phyloP scores from a whole-genome alignment of 2,888 invertebrate species.

The Operophtera brumata region DNA sequence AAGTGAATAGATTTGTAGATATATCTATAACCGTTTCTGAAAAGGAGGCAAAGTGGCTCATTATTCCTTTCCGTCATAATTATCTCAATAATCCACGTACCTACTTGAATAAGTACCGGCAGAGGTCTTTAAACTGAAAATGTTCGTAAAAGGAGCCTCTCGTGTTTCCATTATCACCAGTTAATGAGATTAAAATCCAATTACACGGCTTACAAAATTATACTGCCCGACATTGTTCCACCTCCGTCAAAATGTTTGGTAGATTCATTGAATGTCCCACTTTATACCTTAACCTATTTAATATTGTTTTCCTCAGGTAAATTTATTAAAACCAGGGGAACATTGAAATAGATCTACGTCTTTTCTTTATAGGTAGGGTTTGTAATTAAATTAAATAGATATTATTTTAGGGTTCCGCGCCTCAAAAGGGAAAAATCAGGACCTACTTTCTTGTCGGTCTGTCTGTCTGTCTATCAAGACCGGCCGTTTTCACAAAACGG shows the following conservation, averaged over 20 bases:
- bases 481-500: no score
- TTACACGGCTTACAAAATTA: constrained; percentile 50
- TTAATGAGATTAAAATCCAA: constrained; percentile 58
- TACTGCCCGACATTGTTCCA: constrained; percentile 37
- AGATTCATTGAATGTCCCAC: not conserved
- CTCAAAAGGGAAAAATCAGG: no score
- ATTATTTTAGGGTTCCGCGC: no score
- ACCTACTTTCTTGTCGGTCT: no score
- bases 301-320: no score
- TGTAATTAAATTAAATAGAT: no score
- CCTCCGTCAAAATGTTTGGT: constrained; percentile 21
- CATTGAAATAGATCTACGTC: no score
- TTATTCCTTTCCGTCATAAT: constrained; percentile 29
- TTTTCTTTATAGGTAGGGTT: no score
- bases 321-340: no score
- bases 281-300: no score
- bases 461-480: no score
- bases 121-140: constrained; percentile 37
- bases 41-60: constrained; percentile 22
- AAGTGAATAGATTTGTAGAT: no score
- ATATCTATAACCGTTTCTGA: not conserved
- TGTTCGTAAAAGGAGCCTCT: constrained; percentile 39
- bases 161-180: constrained; percentile 47
- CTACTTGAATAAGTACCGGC: constrained; percentile 25
- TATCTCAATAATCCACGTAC: constrained; percentile 30